Evolutionary conservation across 2,113 vertebrate species (phyloP).

Genomic region (Neolamprologus sp.): DNA sequence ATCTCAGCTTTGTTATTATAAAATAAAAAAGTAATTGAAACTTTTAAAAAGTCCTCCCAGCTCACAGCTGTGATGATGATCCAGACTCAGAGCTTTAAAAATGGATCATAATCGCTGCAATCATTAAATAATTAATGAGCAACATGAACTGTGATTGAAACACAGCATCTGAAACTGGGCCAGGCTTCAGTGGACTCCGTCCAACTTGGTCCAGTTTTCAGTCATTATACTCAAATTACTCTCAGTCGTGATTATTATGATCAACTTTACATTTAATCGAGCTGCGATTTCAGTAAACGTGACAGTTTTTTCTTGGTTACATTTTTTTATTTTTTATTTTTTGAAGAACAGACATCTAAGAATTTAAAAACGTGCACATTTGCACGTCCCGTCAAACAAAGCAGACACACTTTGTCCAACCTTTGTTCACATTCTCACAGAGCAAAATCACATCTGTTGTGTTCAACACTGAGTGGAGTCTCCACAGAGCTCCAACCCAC

Average conservation of each 20-base stretch:
- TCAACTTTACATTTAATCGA: neutral
- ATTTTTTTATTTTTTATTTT: neutral
- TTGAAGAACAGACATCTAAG: neutral
- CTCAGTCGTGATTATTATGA: neutral
- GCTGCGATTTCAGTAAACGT: neutral
- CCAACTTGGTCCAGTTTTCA: neutral
- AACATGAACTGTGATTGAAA: rapidly evolving
- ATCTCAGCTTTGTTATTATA: neutral
- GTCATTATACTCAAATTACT: neutral
- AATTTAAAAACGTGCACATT: neutral
- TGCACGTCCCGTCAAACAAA: rapidly evolving
- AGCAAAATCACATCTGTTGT: neutral
- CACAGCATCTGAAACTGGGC: neutral
- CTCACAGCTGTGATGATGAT: neutral
- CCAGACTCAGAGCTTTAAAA: neutral
- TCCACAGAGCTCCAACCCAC: neutral
- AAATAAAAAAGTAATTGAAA: neutral
- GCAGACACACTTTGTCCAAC: neutral
- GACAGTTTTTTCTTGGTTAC: neutral
- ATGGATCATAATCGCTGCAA: neutral
- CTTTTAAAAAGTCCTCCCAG: neutral
- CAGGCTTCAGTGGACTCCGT: neutral
- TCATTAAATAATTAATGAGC: neutral
- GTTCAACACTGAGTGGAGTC: neutral
- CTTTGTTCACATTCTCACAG: neutral